Evolutionary conservation across 2,888 invertebrate genomes (phyloP).

Genomic region (Lucinisca nassula): DNA sequence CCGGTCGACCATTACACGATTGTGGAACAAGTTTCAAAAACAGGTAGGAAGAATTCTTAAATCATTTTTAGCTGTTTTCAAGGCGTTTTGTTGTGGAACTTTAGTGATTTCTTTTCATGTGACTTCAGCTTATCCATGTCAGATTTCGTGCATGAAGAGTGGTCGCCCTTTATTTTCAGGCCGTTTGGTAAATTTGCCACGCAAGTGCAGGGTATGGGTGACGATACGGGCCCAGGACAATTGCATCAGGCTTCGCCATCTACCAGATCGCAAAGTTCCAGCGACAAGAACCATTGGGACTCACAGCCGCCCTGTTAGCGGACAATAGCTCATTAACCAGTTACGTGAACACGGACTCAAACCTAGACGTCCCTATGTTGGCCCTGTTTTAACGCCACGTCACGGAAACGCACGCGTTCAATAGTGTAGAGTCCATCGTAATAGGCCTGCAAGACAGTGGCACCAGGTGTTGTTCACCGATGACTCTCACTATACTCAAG

Average conservation of each 20-base stretch:
- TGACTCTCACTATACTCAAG: conserved; percentile 3
- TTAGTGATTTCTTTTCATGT: neutral
- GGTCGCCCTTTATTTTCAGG: neutral
- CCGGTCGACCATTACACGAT: neutral
- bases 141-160: neutral
- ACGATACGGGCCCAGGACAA: no score
- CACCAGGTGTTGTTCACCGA: neutral
- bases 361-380: conserved; percentile 18
- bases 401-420: neutral
- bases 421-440: neutral
- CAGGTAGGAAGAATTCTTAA: no score
- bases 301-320: conserved; percentile 14
- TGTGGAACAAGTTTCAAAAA: neutral
- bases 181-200: neutral
- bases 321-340: conserved; percentile 20
- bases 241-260: neutral
- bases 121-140: neutral
- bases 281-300: conserved; percentile 22
- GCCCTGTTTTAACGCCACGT: neutral
- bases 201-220: conserved; percentile 2
- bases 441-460: neutral
- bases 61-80: neutral
- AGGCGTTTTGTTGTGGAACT: neutral
- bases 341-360: neutral
- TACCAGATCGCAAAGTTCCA: neutral